These are phyloP conservation scores for Dryobota labecula DNA, from an alignment of 2,888 invertebrate genomes.

Conservation along the genomic window DNA sequence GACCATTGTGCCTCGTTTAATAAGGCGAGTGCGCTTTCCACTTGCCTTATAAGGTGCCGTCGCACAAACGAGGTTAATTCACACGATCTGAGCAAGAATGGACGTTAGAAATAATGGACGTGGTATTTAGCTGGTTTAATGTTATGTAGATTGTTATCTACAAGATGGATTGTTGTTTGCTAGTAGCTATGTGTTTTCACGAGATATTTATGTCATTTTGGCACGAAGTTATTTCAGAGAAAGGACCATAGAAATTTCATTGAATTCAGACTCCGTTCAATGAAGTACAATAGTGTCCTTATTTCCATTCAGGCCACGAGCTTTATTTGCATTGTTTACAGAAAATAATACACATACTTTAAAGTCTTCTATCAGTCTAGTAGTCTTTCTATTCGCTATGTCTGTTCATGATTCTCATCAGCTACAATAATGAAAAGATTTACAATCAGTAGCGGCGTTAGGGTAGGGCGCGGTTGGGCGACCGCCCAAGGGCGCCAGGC, in stretches of 20 bases:
- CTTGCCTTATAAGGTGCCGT: conserved; percentile 75
- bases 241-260: conserved; percentile 17
- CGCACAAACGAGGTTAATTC: conserved; percentile 79
- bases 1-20: conserved; percentile 78
- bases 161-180: conserved; percentile 50
- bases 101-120: conserved; percentile 63
- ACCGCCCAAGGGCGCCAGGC: no score
- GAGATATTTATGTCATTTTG: conserved; percentile 53
- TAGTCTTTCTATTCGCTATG: not conserved
- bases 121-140: conserved; percentile 64
- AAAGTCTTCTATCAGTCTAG: not conserved
- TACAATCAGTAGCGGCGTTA: no score
- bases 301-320: conserved; percentile 8
- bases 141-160: conserved; percentile 59
- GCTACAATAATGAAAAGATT: not conserved
- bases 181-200: conserved; percentile 47
- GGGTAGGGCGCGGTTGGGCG: no score
- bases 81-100: conserved; percentile 71
- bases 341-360: not conserved
- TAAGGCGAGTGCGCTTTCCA: conserved; percentile 78
- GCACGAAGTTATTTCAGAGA: conserved; percentile 42
- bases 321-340: conserved; percentile 1
- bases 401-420: not conserved
- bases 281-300: conserved; percentile 15
- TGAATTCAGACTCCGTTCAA: conserved; percentile 7